A percentile compares a stretch with the other conserved stretches of the same genome.
Conservation (phyloP, 2,113 vertebrate species). For the Tragelaphus scriptus region DNA sequence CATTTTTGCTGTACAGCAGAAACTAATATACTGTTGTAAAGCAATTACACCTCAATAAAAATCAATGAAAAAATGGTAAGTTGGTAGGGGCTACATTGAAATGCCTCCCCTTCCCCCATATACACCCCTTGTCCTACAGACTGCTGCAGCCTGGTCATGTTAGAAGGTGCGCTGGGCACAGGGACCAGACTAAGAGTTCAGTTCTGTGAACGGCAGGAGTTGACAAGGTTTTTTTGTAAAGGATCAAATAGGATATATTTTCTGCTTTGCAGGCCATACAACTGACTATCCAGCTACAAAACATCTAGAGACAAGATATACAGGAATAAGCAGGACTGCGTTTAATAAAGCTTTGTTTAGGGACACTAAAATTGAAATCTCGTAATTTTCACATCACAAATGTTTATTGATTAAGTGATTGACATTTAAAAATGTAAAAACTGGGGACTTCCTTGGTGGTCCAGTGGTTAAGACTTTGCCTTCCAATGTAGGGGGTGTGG, state of each 20-base stretch:
- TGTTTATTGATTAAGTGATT: background rate
- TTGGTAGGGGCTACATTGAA: conserved; percentile 11
- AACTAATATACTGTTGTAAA: background rate
- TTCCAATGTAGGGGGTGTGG: background rate
- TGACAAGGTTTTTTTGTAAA: background rate
- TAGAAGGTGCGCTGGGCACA: rapidly evolving
- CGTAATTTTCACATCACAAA: background rate
- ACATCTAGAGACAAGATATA: rapidly evolving
- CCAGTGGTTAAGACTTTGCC: background rate
- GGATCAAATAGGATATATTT: background rate
- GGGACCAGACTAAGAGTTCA: rapidly evolving
- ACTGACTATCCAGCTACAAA: rapidly evolving
- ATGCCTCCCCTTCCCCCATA: background rate
- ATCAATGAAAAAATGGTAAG: conserved; percentile 99
- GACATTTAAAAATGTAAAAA: background rate
- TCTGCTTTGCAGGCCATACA: background rate
- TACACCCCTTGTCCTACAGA: background rate
- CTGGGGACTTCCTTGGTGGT: background rate
- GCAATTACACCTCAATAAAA: conserved; percentile 66
- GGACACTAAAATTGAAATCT: background rate
- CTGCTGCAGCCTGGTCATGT: rapidly evolving
- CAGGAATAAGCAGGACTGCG: background rate
- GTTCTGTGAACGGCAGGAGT: background rate
- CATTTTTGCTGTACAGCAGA: background rate
- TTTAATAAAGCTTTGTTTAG: background rate